phyloP scores from a whole-genome alignment of 2,113 vertebrate species.

The Macaca mulatta region DNA sequence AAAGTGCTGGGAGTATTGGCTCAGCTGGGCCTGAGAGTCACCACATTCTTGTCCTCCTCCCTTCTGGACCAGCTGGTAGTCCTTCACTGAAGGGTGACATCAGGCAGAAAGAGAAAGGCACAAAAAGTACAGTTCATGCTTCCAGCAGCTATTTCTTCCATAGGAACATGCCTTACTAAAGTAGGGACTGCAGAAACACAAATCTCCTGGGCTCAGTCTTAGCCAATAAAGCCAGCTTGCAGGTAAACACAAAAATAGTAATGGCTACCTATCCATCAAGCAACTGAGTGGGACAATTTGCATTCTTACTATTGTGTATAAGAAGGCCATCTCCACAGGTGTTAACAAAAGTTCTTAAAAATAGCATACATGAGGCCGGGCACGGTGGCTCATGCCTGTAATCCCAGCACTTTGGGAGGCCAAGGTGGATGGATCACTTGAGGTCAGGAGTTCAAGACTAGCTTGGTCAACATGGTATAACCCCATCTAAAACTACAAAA shows the following conservation, averaged over 20 bases:
- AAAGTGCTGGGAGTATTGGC: constrained; percentile 92
- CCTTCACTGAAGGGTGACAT: constrained; percentile 88
- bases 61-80: constrained; percentile 94
- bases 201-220: neutral
- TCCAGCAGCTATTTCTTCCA: neutral
- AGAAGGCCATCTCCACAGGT: neutral
- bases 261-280: neutral
- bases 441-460: too few relatives aligned
- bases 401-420: too few relatives aligned
- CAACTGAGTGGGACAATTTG: neutral
- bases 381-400: too few relatives aligned
- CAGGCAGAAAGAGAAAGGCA: constrained; percentile 33
- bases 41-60: constrained; percentile 79
- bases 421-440: too few relatives aligned
- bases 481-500: too few relatives aligned
- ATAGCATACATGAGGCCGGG: too few relatives aligned
- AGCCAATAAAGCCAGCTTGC: neutral
- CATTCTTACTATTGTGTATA: neutral
- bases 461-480: too few relatives aligned
- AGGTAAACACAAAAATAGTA: neutral
- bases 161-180: neutral
- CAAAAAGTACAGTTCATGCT: neutral
- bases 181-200: neutral
- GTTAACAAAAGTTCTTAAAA: neutral
- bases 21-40: constrained; percentile 84